These are phyloP conservation scores for Recurvirostra avosetta DNA, from an alignment of 2,113 vertebrate species.

Conservation along the genomic window DNA sequence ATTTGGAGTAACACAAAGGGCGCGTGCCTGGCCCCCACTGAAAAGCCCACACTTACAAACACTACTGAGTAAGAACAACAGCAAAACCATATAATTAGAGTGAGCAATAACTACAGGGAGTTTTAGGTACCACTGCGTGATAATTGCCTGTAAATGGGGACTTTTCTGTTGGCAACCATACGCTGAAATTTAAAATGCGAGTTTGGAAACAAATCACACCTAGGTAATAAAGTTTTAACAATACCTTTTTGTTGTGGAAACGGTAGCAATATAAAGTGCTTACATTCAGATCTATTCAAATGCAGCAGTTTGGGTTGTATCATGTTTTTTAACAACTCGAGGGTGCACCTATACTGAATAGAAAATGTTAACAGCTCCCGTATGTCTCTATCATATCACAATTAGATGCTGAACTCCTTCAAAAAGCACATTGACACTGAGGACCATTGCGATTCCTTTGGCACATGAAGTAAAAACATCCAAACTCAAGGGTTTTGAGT, in stretches of 20 bases:
- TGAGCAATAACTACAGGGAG: not conserved
- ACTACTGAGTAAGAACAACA: not conserved
- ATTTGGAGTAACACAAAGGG: not conserved
- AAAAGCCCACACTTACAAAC: not conserved
- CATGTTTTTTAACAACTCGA: not conserved
- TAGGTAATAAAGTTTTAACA: not conserved
- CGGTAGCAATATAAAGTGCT: not conserved
- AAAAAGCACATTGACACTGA: not conserved
- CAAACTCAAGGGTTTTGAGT: not conserved
- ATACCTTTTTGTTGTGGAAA: not conserved
- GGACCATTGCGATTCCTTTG: not conserved
- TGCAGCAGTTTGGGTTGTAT: not conserved
- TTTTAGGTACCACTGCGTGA: not conserved
- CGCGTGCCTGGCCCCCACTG: not conserved
- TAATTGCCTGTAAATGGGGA: not conserved
- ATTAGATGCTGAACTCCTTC: not conserved
- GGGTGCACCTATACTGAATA: fast-evolving
- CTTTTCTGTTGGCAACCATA: not conserved
- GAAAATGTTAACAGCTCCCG: too few relatives aligned
- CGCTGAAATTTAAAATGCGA: not conserved
- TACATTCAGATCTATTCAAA: not conserved
- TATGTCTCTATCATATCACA: not conserved
- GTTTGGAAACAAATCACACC: not conserved
- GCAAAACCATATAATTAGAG: not conserved
- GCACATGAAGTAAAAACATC: not conserved